phyloP scores from a whole-genome alignment of 2,113 vertebrate species.

The Hyperoodon ampullatus region DNA sequence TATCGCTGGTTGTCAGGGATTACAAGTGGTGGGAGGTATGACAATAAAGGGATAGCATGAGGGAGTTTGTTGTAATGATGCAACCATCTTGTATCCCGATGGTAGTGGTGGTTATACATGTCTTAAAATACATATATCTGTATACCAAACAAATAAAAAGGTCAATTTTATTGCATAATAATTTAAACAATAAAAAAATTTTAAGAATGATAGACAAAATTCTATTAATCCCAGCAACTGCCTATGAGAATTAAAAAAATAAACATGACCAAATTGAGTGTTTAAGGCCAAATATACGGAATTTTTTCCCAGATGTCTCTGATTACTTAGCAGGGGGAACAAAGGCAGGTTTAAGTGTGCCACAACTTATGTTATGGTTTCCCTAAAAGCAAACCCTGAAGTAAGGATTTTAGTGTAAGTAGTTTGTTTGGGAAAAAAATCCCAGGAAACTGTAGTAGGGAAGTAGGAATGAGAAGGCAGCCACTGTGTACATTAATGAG shows the following conservation, averaged over 20 bases:
- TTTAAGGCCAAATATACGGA: not conserved
- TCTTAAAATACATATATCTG: not conserved
- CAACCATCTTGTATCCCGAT: not conserved
- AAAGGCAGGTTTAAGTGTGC: not conserved
- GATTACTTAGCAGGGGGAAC: not conserved
- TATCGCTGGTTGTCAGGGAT: not conserved
- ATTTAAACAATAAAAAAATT: conserved; percentile 19
- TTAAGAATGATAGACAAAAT: not conserved
- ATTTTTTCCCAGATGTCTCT: not conserved
- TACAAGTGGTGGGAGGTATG: not conserved
- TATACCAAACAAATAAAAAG: not conserved
- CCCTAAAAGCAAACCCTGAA: not conserved
- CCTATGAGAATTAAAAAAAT: not conserved
- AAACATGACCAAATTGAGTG: not conserved
- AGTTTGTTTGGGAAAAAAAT: not conserved
- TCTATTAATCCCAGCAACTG: not conserved
- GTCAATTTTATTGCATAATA: not conserved
- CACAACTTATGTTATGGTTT: not conserved
- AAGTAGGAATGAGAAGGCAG: not conserved
- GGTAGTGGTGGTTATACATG: not conserved
- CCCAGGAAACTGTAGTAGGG: not conserved
- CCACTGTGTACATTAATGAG: not conserved
- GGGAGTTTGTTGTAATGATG: not conserved
- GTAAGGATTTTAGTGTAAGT: not conserved
- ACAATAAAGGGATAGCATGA: not conserved